phyloP scores from a whole-genome alignment of 2,888 invertebrate species.

The Torymus auratus region DNA sequence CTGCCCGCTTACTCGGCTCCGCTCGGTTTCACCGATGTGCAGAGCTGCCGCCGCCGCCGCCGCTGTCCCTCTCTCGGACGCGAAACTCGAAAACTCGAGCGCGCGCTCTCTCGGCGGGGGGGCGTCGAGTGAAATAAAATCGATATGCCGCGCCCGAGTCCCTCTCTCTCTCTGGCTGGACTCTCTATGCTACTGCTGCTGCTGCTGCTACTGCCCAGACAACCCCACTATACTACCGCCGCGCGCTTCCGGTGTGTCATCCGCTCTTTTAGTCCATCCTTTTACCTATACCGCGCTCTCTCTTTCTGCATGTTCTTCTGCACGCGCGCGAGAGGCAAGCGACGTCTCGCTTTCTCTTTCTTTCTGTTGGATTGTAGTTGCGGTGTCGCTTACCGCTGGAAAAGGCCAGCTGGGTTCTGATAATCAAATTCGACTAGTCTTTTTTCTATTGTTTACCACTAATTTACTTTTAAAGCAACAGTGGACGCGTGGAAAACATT shows the following conservation, averaged over 20 bases:
- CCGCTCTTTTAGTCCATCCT: too few relatives aligned
- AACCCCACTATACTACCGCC: slow-evolving; percentile 42
- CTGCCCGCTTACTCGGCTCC: slow-evolving; percentile 37
- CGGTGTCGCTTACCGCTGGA: too few relatives aligned
- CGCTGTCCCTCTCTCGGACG: slow-evolving; percentile 9
- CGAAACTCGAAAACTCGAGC: slow-evolving; percentile 63
- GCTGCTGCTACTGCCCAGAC: slow-evolving; percentile 47
- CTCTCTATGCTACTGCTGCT: too few relatives aligned
- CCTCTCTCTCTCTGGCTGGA: neutral
- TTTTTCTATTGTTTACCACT: too few relatives aligned
- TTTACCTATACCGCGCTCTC: neutral
- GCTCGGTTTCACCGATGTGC: slow-evolving; percentile 55
- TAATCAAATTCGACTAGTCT: neutral
- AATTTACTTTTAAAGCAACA: too few relatives aligned
- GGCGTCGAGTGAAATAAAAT: slow-evolving; percentile 71
- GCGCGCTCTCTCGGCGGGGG: slow-evolving; percentile 5
- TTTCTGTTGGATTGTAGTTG: too few relatives aligned
- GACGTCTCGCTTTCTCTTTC: too few relatives aligned
- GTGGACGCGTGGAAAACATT: too few relatives aligned
- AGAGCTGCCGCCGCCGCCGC: slow-evolving; percentile 11
- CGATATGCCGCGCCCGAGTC: slow-evolving; percentile 70
- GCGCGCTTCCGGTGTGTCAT: too few relatives aligned
- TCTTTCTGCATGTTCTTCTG: neutral
- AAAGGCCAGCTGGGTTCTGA: too few relatives aligned
- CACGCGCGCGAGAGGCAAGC: too few relatives aligned